A percentile compares a stretch with the other conserved stretches of the same genome.
phyloP scores from a whole-genome alignment of 2,888 invertebrate species.

The Chouioia cunea region DNA sequence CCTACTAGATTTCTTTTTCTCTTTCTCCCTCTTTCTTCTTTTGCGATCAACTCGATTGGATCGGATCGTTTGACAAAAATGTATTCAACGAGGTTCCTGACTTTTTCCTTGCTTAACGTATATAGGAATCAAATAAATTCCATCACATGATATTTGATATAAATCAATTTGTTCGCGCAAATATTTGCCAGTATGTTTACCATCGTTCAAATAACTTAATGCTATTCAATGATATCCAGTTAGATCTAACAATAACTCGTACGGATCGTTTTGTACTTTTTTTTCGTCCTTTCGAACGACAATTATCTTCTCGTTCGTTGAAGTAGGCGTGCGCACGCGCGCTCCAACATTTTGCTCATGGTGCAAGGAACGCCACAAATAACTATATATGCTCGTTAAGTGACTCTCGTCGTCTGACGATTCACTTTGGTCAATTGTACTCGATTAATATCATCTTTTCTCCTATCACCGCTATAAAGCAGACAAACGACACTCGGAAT shows the following conservation, averaged over 20 bases:
- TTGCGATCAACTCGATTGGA: not conserved
- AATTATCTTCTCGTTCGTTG: not conserved
- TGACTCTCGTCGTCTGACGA: constrained; percentile 41
- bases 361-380: constrained; percentile 5
- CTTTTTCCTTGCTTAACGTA: too few species aligned
- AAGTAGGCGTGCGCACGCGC: not conserved
- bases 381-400: constrained; percentile 1
- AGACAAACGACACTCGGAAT: constrained; percentile 12
- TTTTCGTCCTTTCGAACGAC: not conserved
- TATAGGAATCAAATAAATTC: too few species aligned
- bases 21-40: not conserved
- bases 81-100: too few species aligned
- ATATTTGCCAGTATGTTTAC: too few species aligned
- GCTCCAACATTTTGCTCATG: not conserved
- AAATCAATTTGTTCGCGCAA: too few species aligned
- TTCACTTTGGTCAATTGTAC: constrained; percentile 47
- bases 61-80: too few species aligned
- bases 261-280: too few species aligned
- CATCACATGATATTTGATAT: too few species aligned
- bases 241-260: too few species aligned
- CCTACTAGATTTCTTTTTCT: not conserved
- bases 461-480: constrained; percentile 31
- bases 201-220: too few species aligned
- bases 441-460: constrained; percentile 36
- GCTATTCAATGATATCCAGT: too few species aligned